Base-by-base conservation (phyloP, 2,113 vertebrate genomes). In the Dipodomys ordii region DNA sequence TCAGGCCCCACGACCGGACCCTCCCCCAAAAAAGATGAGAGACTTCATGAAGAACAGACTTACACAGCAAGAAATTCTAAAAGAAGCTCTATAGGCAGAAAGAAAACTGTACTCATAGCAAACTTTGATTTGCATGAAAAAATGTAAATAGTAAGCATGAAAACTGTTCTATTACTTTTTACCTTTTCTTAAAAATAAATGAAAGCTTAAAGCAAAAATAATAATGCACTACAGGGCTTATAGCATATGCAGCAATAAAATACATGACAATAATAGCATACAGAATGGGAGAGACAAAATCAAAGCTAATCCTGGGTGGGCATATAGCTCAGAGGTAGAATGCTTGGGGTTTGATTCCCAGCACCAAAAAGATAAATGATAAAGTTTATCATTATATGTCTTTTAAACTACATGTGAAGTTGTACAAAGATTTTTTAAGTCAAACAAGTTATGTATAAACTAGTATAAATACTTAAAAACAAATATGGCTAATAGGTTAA, bases 61-160 rank as follows among this genome's bases (percentile, higher is more conserved):
- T 86, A 92, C 15, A 32, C 16, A 32, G 20, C 25, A 88, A 91
- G 71, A 87, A 57, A 65, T 53, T 25, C 64, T 93, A 88, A 71
- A 77, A 49, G 49, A 94, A 88, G 13, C 23, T 77, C 62, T 94
- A 92, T 18, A 39, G 28, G 39, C 13, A 65, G 60, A 64, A 82
- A 87, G 83, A 65, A 80, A 80, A 39, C 35, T 39, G 81, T 53
- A 64, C 22, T 22, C 79, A 74, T 85, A n/a, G 22, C n/a, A 81
- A 88, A 85, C 8, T 62, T 20, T 64, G 30, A 62, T 86, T 76
- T 85, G 88, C 39, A 76, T 49, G 69, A 88, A 80, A 16, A 95
- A 88, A n/a, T 23, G 67, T 65, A 76, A 93, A 72, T 82, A 23
- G 35, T 64, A 85, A 93, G 91, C 25, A 79, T 68, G 46, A 92